Evolutionary conservation across 2,113 vertebrate genomes (phyloP), one percentile per base, ranked within the genome.

Genomic region (Haemorhous mexicanus): DNA sequence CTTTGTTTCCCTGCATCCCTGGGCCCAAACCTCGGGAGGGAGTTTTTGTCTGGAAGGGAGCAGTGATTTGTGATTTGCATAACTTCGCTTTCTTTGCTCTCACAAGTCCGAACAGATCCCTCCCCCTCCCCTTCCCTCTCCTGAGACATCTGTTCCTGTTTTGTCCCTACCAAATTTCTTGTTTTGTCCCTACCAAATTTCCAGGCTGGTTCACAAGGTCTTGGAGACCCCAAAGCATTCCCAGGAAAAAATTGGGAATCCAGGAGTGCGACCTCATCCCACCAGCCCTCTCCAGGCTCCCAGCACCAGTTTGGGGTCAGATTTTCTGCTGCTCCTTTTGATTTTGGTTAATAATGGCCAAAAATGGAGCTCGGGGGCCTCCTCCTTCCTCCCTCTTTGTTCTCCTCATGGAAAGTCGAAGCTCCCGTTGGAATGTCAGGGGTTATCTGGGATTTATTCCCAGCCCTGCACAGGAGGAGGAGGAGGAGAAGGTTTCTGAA

Each of bases 21-120:
- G 7, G 37, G 39, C 72, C 94, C 64, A 59, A 49, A 35, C 20
- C 68, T 84, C 33, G 18, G 61, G 49, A 61, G 30, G 30, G 23
- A 89, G 83, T 35, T 93, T 91, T 94, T 81, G 59, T 72, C 74
- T 46, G 75, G 79, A 81, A 67, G 1, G 21, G 61, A 90, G 91
- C 58, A 19, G 52, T 4, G 81, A 94, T 95, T 95, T 94, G 94
- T 8, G 77, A 94, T 95, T 95, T 94, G 94, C 94, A 97, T 95
- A 64, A 56, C 81, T 76, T 64, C 35, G 2, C 89, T 95, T 89
- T 82, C 91, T 91, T 41, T 13, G 35, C 84, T 95, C 93, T 82
- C 84, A 3, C 95, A 82, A 96, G 89, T 89, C 95, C 94, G 53
- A 95, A 24, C 93, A 85, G 69, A 78, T 95, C 84, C 81, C 50